Conservation (phyloP, 1,140 invertebrate genomes). For the Sinonovacula constricta region DNA sequence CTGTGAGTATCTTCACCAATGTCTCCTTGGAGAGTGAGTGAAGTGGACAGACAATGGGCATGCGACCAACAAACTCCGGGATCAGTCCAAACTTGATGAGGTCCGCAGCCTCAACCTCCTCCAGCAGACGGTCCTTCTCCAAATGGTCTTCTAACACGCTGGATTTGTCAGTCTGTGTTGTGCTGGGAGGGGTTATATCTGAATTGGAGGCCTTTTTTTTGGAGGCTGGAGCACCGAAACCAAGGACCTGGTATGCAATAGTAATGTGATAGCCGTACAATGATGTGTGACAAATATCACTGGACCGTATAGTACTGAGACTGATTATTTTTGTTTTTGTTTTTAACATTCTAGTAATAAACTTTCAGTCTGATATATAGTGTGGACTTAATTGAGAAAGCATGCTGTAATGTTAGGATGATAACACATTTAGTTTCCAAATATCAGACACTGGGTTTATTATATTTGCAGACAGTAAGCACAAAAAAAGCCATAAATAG, state of each 20-base stretch:
- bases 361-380: too few relatives aligned
- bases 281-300: too few relatives aligned
- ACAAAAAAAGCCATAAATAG: too few relatives aligned
- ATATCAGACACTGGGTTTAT: too few relatives aligned
- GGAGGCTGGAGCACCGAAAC: slow-evolving; percentile 30
- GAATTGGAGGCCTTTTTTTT: background rate
- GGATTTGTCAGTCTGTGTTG: background rate
- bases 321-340: too few relatives aligned
- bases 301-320: too few relatives aligned
- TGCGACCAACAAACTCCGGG: slow-evolving; percentile 90
- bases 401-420: too few relatives aligned
- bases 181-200: background rate
- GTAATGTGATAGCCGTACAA: too few relatives aligned
- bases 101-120: slow-evolving; percentile 96
- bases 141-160: slow-evolving; percentile 63
- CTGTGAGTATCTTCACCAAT: slow-evolving; percentile 96
- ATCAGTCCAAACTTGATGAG: slow-evolving; percentile 94
- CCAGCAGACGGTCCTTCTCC: slow-evolving; percentile 86
- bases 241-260: slow-evolving; percentile 27
- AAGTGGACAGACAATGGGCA: slow-evolving; percentile 97
- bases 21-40: slow-evolving; percentile 95
- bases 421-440: too few relatives aligned
- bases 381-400: too few relatives aligned
- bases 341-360: too few relatives aligned
- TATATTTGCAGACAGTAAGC: too few relatives aligned